Evolutionary conservation across 2,113 vertebrate species (phyloP).

Genomic region (Archilochus colubris): DNA sequence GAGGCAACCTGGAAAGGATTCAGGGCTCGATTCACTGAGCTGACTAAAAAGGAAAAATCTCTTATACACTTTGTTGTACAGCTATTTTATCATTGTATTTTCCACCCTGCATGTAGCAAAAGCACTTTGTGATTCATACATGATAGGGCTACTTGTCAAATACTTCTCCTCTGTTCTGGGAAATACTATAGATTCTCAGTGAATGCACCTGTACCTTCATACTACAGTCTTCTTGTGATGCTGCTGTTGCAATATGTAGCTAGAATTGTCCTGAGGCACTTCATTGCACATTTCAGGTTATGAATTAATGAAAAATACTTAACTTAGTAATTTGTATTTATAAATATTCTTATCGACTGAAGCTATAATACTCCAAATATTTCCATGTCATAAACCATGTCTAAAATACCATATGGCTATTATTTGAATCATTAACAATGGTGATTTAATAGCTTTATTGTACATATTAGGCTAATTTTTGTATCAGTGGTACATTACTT

Average conservation of each 20-base stretch:
- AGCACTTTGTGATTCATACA: too few relatives aligned
- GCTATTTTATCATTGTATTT: neutral
- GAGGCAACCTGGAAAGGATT: neutral
- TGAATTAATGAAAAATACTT: neutral
- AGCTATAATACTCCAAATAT: neutral
- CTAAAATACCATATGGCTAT: neutral
- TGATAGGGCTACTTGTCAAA: neutral
- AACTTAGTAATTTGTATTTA: neutral
- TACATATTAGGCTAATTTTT: neutral
- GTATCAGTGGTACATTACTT: neutral
- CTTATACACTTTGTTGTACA: neutral
- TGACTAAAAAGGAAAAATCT: neutral
- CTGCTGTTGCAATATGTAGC: neutral
- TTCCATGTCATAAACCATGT: neutral
- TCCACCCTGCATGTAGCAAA: too few relatives aligned
- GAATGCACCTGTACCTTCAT: neutral
- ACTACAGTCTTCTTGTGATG: neutral
- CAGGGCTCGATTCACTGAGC: neutral
- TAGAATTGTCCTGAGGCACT: neutral
- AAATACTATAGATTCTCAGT: neutral
- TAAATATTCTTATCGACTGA: neutral
- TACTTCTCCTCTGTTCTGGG: neutral
- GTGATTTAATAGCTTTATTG: neutral
- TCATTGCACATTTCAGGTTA: neutral
- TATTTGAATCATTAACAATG: neutral